phyloP scores from a whole-genome alignment of 2,888 invertebrate genomes.

The Zygaena filipendulae region DNA sequence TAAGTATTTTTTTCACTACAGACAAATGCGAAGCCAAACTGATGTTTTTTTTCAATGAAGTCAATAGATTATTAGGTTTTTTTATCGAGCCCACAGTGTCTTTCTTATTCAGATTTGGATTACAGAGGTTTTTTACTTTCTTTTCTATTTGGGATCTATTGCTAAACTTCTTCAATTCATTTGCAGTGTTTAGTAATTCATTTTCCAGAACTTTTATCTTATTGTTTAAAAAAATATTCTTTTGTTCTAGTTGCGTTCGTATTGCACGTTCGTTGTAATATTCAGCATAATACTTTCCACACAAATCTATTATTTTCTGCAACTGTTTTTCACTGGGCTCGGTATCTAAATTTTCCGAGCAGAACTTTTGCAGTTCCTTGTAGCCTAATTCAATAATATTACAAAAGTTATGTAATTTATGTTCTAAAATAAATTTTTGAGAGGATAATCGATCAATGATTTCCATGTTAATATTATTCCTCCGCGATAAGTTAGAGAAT shows the following conservation, averaged over 20 bases:
- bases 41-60: too few species aligned
- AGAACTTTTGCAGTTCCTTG: constrained; percentile 29
- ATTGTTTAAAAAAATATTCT: constrained; percentile 30
- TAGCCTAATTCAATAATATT: constrained; percentile 34
- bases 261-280: constrained; percentile 26
- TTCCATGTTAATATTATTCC: constrained; percentile 20
- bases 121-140: constrained; percentile 23
- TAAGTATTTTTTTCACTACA: constrained; percentile 30
- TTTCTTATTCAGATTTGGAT: constrained; percentile 20
- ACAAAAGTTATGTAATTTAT: constrained; percentile 24
- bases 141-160: too few species aligned
- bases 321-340: too few species aligned
- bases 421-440: constrained; percentile 24
- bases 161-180: too few species aligned
- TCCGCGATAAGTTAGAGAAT: constrained; percentile 23
- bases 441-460: constrained; percentile 20
- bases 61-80: constrained; percentile 8
- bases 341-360: too few species aligned
- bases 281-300: constrained; percentile 35
- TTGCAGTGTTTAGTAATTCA: constrained; percentile 22
- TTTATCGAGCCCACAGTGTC: too few species aligned
- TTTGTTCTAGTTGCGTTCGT: constrained; percentile 28
- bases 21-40: constrained; percentile 30
- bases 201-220: constrained; percentile 32
- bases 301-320: constrained; percentile 30